Conservation (phyloP, 2,888 invertebrate genomes). For the Sylvicola cinctus region DNA sequence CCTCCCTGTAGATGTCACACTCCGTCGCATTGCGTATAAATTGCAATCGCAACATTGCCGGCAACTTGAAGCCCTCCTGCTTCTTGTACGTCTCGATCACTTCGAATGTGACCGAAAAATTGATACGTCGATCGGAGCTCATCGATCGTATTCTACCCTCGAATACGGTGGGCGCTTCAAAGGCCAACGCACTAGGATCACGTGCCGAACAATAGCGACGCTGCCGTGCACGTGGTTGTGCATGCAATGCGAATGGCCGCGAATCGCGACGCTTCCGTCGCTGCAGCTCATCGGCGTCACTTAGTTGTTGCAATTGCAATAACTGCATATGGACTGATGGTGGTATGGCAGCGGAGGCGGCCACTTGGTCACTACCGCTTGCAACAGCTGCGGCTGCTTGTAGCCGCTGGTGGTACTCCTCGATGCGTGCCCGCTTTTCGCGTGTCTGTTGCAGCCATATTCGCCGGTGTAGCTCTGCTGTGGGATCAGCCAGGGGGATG, state of each 20-base stretch:
- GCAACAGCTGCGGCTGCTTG: conserved; percentile 1
- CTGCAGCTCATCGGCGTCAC: conserved; percentile 4
- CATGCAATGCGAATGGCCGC: conserved; percentile 5
- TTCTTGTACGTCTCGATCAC: conserved; percentile 41
- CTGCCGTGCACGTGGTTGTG: conserved; percentile 10
- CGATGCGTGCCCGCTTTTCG: neutral
- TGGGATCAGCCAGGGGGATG: neutral
- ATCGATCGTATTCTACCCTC: conserved; percentile 42
- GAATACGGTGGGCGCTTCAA: conserved; percentile 41
- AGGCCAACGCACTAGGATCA: conserved; percentile 42
- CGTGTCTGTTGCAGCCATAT: no score
- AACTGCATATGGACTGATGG: neutral
- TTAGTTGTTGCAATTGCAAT: conserved; percentile 5
- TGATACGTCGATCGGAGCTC: conserved; percentile 32
- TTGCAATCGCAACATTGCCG: conserved; percentile 19
- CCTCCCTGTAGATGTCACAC: conserved; percentile 25
- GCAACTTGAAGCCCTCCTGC: conserved; percentile 24
- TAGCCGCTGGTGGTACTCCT: neutral
- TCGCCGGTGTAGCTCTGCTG: neutral
- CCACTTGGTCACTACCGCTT: neutral
- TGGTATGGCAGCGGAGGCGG: neutral
- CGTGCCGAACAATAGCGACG: conserved; percentile 34
- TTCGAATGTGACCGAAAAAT: conserved; percentile 44
- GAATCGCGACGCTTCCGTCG: conserved; percentile 9
- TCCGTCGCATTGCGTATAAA: conserved; percentile 20